A percentile compares a stretch with the other conserved stretches of the same genome.
These are phyloP conservation scores for Stichodactyla helianthus DNA, from an alignment of 64 coral and sea anemone species.

Conservation along the genomic window DNA sequence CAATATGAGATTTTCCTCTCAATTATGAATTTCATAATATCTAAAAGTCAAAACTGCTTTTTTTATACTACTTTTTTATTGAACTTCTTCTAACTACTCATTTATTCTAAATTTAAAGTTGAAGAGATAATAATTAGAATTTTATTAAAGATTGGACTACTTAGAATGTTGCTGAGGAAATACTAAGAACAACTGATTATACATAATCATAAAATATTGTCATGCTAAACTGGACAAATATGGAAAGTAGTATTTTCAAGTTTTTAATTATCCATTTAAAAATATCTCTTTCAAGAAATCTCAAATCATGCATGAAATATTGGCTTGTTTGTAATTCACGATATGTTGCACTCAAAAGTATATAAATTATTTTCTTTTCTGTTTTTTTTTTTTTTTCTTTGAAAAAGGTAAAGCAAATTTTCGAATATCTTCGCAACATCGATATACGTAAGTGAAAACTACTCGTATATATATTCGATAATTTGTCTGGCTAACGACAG, in stretches of 20 bases:
- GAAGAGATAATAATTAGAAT: not conserved
- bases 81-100: not conserved
- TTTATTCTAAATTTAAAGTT: not conserved
- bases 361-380: too few relatives aligned
- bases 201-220: not conserved
- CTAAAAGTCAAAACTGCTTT: not conserved
- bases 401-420: not conserved
- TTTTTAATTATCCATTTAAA: not conserved
- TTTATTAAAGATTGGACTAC: too few relatives aligned
- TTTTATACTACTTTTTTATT: not conserved
- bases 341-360: not conserved
- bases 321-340: not conserved
- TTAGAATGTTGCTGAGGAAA: not conserved
- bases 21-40: not conserved
- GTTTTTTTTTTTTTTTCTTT: not conserved
- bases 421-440: not conserved
- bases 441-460: not conserved
- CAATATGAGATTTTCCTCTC: not conserved
- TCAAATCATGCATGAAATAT: not conserved
- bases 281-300: not conserved
- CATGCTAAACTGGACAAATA: not conserved
- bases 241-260: not conserved
- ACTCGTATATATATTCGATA: not conserved
- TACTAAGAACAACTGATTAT: not conserved
- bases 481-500: not conserved